Conservation (phyloP, 2,113 vertebrate genomes). For the Nothoprocta pentlandii region DNA sequence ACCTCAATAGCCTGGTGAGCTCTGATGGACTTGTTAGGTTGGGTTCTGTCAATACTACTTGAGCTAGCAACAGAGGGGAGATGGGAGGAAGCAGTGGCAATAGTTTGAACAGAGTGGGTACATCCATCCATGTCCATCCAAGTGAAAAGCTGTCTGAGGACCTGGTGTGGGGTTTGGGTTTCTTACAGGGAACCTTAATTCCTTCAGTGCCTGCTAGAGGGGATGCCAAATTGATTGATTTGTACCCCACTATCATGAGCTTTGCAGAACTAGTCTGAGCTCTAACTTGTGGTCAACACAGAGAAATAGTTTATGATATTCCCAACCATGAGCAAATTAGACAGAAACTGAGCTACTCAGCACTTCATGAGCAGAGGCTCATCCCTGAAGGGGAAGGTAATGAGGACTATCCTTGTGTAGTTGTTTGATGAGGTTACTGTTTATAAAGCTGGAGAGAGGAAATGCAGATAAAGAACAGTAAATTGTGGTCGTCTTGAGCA, state of each 20-base stretch:
- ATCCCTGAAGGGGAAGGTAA: not conserved
- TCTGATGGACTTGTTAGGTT: not conserved
- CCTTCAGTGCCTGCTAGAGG: not conserved
- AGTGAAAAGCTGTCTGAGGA: not conserved
- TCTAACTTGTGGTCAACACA: not conserved
- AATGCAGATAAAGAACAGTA: not conserved
- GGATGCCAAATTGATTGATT: not conserved
- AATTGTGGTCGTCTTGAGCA: not conserved
- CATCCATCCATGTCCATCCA: not conserved
- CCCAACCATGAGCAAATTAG: not conserved
- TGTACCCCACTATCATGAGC: not conserved
- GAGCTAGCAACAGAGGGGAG: not conserved
- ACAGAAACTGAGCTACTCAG: not conserved
- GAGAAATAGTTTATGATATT: not conserved
- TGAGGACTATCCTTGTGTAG: not conserved
- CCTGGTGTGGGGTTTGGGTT: not conserved
- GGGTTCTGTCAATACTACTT: not conserved
- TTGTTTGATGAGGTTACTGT: not conserved
- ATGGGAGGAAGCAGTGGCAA: not conserved
- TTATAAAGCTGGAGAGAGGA: not conserved
- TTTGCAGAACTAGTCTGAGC: not conserved
- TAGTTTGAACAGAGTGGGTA: not conserved
- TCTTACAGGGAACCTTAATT: not conserved
- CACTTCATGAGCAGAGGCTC: not conserved
- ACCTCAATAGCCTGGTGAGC: not conserved